Base-by-base conservation (phyloP, 2,888 invertebrate genomes). In the Dione juno region DNA sequence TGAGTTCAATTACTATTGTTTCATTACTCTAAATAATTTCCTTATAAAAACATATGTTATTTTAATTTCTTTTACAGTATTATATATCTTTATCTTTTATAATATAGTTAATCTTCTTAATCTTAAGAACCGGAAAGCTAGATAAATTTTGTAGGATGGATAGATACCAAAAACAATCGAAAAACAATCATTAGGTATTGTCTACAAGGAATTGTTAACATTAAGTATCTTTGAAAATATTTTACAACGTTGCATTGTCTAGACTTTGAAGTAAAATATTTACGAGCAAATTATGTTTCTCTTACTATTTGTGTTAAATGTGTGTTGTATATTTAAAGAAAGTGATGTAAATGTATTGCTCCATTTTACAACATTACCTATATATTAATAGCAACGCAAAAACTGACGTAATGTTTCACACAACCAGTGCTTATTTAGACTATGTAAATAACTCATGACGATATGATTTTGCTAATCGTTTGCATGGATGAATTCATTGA, bases 401-500 rank as follows among this genome's bases (percentile, higher is more conserved):
- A 64, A 64, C 40, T 64, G 64, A 52, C 64, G 64, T 64, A 64
- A 52, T 37, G 19, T 52, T 64, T 64, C 19, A 64, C 37, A 52
- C 19, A 64, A 50, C 52, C 64, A 50, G 13, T 19, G 14, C 10
- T 40, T 64, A 50, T 64, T 64, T 52, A 64, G 64, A 64, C 1
- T 40, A 16, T 64, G 50, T 52, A 64, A 64, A 64, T 64, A 61
- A n/a, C 40, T 40, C 21, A 64, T 64, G 64, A 50, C 64, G 16
- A 37, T 64, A 64, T 37, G n/a, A 48, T 64, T 63, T 64, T 21
- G 52, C 64, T 64, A 64, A 64, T 64, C 64, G 64, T 52, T 52
- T 40, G 37, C 40, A 64, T 52, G 37, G 64, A 64, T 64, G 48
- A 64, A 64, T 50, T 50, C 50, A 64, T 64, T 13, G 9, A 35